phyloP scores from a whole-genome alignment of 2,113 vertebrate genomes.

The Cervus canadensis region DNA sequence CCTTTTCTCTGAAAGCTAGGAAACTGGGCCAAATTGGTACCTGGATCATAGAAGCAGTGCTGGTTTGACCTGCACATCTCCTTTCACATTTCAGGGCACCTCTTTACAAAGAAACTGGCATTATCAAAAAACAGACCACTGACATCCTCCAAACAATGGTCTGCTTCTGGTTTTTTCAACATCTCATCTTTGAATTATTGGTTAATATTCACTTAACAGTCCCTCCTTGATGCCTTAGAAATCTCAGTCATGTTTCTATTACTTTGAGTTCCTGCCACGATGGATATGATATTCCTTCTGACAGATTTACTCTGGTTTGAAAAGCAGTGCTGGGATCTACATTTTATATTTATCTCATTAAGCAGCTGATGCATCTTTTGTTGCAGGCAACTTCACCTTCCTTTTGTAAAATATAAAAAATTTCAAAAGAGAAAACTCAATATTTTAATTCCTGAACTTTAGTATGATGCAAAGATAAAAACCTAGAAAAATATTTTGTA shows the following conservation, averaged over 20 bases:
- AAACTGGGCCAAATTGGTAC: neutral
- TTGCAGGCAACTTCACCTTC: neutral
- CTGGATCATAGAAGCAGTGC: neutral
- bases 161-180: neutral
- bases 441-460: neutral
- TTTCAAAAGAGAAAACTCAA: neutral
- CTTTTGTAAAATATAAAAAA: neutral
- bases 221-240: neutral
- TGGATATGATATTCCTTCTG: neutral
- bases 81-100: neutral
- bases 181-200: neutral
- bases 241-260: neutral
- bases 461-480: neutral
- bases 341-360: neutral
- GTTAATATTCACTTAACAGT: neutral
- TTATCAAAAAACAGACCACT: neutral
- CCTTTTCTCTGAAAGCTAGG: neutral
- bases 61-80: neutral
- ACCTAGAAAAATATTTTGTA: neutral
- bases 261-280: neutral
- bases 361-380: neutral
- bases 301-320: neutral
- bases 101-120: neutral
- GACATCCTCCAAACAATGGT: neutral
- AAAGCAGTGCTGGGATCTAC: neutral